A percentile compares a stretch with the other conserved stretches of the same genome.
Evolutionary conservation across 2,797 vertebrate genomes (phyloP).

Genomic region (Gallinago nigripennis): DNA sequence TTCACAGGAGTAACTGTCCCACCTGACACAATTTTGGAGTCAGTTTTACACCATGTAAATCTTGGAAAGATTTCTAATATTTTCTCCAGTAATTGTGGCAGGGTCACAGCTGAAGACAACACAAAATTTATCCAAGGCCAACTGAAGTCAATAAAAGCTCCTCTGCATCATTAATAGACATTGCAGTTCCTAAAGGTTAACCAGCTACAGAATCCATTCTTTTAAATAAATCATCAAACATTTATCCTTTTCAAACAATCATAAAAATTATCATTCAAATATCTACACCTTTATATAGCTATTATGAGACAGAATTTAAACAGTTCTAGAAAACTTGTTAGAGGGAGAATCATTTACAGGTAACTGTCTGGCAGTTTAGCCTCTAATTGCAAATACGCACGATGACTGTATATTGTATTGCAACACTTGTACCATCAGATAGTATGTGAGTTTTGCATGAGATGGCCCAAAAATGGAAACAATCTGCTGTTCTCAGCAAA

Average conservation of each 20-base stretch:
- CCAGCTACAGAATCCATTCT: not conserved
- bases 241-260: not conserved
- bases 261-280: not conserved
- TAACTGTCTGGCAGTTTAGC: not conserved
- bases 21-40: not conserved
- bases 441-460: constrained; percentile 60
- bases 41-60: not conserved
- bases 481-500: constrained; percentile 55
- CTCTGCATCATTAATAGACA: not conserved
- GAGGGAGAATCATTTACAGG: not conserved
- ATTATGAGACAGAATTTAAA: not conserved
- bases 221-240: not conserved
- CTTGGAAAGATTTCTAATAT: not conserved
- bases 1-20: not conserved
- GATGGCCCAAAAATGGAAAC: constrained; percentile 68
- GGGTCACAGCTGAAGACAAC: not conserved
- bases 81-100: not conserved
- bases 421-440: constrained; percentile 70
- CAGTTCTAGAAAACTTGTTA: not conserved
- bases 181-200: not conserved
- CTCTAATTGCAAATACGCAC: not conserved
- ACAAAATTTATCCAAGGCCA: not conserved
- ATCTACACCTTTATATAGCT: not conserved
- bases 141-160: not conserved
- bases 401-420: constrained; percentile 65